Evolutionary conservation across 2,888 invertebrate species (phyloP), one percentile per base, ranked within the genome.

Genomic region (Anticlea derivata): DNA sequence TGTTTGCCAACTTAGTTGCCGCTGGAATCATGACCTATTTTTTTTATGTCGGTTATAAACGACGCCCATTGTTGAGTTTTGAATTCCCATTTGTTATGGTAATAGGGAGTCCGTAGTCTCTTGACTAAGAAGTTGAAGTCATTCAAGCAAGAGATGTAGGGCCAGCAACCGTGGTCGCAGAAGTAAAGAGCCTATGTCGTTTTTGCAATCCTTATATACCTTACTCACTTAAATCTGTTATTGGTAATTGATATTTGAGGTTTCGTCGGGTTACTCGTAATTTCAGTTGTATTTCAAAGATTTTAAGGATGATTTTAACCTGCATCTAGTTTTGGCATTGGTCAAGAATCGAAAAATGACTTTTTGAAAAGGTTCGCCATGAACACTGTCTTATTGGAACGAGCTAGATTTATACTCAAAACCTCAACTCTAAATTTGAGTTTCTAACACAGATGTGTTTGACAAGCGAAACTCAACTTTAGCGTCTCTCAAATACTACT

Each of bases 121-220:
- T 33, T 24, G 27, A 29, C 31, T 30, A 11, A 30, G 30, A 45
- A 10, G 23, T 34, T 43, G 17, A 29, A 30, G 4, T 20, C 12
- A 17, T 23, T 41, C 45, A 41, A 24, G 26, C n/a, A n/a, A n/a
- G 43, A 40, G 27, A 43, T 24, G 38, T 50, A 41, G 45, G 41
- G 48, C 39, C 45, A 33, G 33, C 63, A 53, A 55, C 62, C 85
- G 85, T 83, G 86, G 85, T 88, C 89, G 88, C 88, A 80, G 74
- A 75, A 73, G 67, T 72, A 67, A 70, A 69, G 72, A 81, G 77
- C 83, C 82, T 79, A 81, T 79, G 78, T 82, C 82, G 81, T 73
- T 54, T 59, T 69, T 66, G 12, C 40, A 29, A 40, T 41, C 48
- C 33, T 10, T 23, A 13, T 31, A 37, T 29, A n/a, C 27, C 27